Conservation (phyloP, 1,140 invertebrate species). For the Nilaparvata lugens region DNA sequence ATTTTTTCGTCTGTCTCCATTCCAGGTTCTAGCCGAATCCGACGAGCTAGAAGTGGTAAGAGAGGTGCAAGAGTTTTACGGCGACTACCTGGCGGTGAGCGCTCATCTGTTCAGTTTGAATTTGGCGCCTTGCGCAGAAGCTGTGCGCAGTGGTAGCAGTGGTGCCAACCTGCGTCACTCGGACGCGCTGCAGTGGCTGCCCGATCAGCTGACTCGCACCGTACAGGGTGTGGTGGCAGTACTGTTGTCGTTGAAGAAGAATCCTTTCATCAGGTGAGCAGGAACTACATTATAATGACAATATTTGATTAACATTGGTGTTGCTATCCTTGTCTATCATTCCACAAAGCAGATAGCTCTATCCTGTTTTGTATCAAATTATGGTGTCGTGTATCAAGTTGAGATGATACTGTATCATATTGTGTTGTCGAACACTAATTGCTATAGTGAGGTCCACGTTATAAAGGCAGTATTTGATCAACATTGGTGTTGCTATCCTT, state of each 20-base stretch:
- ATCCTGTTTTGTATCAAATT: too few species aligned
- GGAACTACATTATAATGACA: too few species aligned
- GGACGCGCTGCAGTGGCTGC: slow-evolving; percentile 54
- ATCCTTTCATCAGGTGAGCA: slow-evolving; percentile 64
- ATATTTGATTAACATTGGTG: too few species aligned
- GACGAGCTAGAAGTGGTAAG: slow-evolving; percentile 96
- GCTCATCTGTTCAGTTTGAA: slow-evolving; percentile 80
- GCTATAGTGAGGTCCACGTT: too few species aligned
- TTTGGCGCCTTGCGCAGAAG: slow-evolving; percentile 50
- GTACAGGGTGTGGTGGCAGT: slow-evolving; percentile 79
- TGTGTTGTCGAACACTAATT: too few species aligned
- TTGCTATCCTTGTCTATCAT: too few species aligned
- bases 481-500: too few species aligned
- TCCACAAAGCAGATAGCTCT: too few species aligned
- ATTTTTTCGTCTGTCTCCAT: too few species aligned
- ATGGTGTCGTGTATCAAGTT: too few species aligned
- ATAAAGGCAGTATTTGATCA: too few species aligned
- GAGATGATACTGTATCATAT: too few species aligned
- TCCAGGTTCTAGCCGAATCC: slow-evolving; percentile 75
- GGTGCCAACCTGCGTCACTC: background rate
- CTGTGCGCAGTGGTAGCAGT: slow-evolving; percentile 32
- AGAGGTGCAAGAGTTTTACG: slow-evolving; percentile 92
- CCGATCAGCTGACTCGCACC: slow-evolving; percentile 58
- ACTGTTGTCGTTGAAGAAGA: slow-evolving; percentile 84
- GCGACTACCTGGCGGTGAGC: slow-evolving; percentile 86